phyloP scores from a whole-genome alignment of 1,140 invertebrate species.

The Archivesica marissinica region DNA sequence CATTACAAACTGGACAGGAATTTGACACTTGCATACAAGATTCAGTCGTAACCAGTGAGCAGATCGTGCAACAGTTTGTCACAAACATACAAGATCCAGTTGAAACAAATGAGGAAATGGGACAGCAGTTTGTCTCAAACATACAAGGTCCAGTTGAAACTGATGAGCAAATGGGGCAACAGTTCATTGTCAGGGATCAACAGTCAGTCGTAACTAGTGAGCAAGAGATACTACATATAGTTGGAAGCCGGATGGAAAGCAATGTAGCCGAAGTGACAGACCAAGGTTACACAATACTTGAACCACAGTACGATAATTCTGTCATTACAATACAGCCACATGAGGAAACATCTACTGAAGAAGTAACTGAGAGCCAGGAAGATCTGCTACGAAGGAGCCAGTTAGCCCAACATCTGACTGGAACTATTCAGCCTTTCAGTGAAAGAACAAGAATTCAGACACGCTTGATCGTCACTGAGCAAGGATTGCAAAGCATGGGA shows the following conservation, averaged over 20 bases:
- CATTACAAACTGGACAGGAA: too few species aligned
- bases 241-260: not conserved
- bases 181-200: not conserved
- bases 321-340: not conserved
- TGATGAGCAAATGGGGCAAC: not conserved
- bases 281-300: not conserved
- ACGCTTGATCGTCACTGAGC: not conserved
- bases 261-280: not conserved
- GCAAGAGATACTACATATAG: not conserved
- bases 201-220: not conserved
- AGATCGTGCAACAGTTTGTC: too few species aligned
- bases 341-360: not conserved
- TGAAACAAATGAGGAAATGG: too few species aligned
- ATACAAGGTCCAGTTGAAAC: too few species aligned
- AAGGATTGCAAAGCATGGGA: not conserved
- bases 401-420: constrained; percentile 11
- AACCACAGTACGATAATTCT: constrained; percentile 1
- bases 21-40: too few species aligned
- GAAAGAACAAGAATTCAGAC: not conserved
- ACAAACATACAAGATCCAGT: too few species aligned
- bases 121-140: too few species aligned
- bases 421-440: not conserved
- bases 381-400: constrained; percentile 14
- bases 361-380: constrained; percentile 10
- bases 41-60: too few species aligned